These are phyloP conservation scores for Drosophila pegasa DNA, from an alignment of 2,888 invertebrate genomes.

Conservation along the genomic window DNA sequence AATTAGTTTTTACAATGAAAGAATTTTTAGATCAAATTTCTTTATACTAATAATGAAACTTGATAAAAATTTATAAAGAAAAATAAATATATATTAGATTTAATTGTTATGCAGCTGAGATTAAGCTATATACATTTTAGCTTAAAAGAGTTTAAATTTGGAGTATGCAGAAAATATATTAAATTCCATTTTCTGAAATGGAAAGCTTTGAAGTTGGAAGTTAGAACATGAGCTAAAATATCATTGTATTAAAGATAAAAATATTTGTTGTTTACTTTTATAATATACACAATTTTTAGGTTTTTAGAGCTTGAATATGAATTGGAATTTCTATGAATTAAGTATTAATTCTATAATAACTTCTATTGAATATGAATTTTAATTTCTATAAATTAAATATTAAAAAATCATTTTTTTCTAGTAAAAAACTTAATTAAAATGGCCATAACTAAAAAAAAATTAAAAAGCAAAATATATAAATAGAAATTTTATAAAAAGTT, in stretches of 20 bases:
- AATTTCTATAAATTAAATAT: neutral
- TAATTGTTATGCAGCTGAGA: too few relatives aligned
- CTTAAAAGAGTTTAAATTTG: too few relatives aligned
- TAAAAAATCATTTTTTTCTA: neutral
- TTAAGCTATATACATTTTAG: neutral
- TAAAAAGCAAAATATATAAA: too few relatives aligned
- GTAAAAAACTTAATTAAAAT: constrained; percentile 16
- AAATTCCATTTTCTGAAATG: too few relatives aligned
- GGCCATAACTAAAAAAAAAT: constrained; percentile 14
- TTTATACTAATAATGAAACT: neutral
- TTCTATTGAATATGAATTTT: too few relatives aligned
- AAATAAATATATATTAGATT: neutral
- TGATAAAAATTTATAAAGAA: neutral
- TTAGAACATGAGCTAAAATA: too few relatives aligned
- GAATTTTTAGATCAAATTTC: neutral
- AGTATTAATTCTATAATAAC: too few relatives aligned
- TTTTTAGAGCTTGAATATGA: neutral
- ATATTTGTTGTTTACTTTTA: too few relatives aligned
- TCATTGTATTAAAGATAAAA: too few relatives aligned
- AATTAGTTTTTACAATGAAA: neutral
- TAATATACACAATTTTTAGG: too few relatives aligned
- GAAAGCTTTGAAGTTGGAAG: too few relatives aligned
- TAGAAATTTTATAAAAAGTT: neutral
- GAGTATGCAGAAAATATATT: too few relatives aligned
- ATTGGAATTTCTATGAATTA: neutral